Percentiles rank a stretch among this genome's conserved stretches.
Evolutionary conservation across 2,888 invertebrate genomes (phyloP).

Genomic region (Zootermopsis nevadensis): DNA sequence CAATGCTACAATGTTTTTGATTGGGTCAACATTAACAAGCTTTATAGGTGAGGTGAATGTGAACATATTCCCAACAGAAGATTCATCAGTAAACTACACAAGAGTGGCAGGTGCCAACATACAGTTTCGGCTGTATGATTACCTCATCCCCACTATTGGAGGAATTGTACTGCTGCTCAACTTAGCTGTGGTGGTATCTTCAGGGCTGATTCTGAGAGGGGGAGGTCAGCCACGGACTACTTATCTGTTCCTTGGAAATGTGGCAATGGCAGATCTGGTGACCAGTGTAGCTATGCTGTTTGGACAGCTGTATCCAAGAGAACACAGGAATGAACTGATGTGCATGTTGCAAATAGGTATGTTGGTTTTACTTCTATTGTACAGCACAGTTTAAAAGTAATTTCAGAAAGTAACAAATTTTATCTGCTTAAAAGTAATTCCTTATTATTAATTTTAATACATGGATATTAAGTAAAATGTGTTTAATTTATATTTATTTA

Average conservation of each 20-base stretch:
- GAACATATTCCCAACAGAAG: neutral
- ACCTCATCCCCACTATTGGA: constrained; percentile 44
- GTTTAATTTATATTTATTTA: too few species aligned
- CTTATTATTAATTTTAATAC: too few species aligned
- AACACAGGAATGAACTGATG: constrained; percentile 60
- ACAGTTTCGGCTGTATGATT: constrained; percentile 45
- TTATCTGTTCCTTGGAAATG: constrained; percentile 74
- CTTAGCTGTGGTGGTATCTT: constrained; percentile 73
- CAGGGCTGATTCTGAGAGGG: constrained; percentile 70
- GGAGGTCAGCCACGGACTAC: constrained; percentile 71
- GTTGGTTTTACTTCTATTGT: neutral
- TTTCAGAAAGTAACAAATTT: too few species aligned
- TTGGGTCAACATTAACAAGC: neutral
- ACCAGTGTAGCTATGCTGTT: constrained; percentile 71
- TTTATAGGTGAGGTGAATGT: neutral
- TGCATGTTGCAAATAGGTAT: constrained; percentile 64
- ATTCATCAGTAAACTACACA: constrained; percentile 29
- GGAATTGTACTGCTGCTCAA: constrained; percentile 70
- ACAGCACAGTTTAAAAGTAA: too few species aligned
- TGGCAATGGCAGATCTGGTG: constrained; percentile 73
- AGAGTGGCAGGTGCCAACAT: constrained; percentile 16
- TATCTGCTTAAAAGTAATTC: too few species aligned
- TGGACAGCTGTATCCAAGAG: constrained; percentile 64
- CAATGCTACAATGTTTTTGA: neutral
- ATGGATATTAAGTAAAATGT: neutral